Evolutionary conservation across 2,888 invertebrate genomes (phyloP).

Genomic region (Leptogaster cylindrica): DNA sequence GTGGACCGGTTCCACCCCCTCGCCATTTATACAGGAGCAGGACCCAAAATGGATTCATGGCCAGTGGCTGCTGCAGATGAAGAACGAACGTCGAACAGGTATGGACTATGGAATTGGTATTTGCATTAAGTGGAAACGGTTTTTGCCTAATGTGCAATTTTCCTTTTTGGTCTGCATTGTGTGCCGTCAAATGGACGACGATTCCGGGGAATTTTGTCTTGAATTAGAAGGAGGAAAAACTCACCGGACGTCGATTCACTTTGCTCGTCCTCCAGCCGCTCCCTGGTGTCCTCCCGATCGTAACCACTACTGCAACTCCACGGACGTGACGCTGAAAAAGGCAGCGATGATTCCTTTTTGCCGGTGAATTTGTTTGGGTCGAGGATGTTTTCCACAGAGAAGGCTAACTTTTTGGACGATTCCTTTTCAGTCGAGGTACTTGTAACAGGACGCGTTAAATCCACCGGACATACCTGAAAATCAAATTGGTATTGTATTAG

Average conservation of each 20-base stretch:
- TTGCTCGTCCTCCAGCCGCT: conserved; percentile 60
- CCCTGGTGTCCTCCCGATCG: conserved; percentile 61
- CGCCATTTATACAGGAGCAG: background rate
- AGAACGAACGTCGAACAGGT: conserved; percentile 15
- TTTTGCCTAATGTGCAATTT: conserved; percentile 42
- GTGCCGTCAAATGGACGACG: background rate
- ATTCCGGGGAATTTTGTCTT: too few species aligned
- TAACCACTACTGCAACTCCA: conserved; percentile 62
- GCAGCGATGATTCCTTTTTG: conserved; percentile 57
- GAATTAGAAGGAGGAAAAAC: too few species aligned
- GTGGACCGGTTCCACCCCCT: conserved; percentile 43
- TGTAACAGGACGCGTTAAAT: conserved; percentile 60
- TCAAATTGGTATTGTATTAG: too few species aligned
- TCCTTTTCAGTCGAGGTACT: conserved; percentile 59
- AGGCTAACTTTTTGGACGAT: conserved; percentile 70
- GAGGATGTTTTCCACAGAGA: conserved; percentile 89
- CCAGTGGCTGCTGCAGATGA: conserved; percentile 4
- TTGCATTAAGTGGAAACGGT: conserved; percentile 42
- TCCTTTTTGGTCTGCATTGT: too few species aligned
- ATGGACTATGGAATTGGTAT: conserved; percentile 12
- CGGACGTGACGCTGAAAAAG: conserved; percentile 57
- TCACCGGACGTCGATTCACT: conserved; percentile 66
- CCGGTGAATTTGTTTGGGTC: conserved; percentile 92
- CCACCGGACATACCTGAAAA: conserved; percentile 61
- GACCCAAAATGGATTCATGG: conserved; percentile 35